Conservation (phyloP, 2,888 invertebrate species). For the Chrysopilus asiliformis region DNA sequence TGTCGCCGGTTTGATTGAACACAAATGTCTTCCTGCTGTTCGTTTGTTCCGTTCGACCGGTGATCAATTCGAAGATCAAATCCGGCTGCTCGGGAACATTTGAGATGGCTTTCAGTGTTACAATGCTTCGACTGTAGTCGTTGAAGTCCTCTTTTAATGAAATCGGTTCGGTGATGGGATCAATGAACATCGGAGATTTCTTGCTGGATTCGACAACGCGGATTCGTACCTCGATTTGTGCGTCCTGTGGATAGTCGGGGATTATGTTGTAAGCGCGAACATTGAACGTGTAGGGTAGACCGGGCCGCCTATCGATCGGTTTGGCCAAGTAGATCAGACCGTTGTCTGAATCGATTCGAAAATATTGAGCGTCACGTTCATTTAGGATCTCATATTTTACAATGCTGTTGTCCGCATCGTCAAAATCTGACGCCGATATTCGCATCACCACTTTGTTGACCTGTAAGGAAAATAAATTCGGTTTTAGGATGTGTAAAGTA, state of each 20-base stretch:
- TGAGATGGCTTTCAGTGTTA: slow-evolving; percentile 60
- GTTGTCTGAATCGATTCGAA: slow-evolving; percentile 65
- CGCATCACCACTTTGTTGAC: slow-evolving; percentile 58
- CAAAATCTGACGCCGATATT: slow-evolving; percentile 84
- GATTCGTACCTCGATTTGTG: slow-evolving; percentile 66
- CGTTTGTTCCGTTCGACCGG: slow-evolving; percentile 73
- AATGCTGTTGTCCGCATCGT: slow-evolving; percentile 81
- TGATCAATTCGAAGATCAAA: slow-evolving; percentile 64
- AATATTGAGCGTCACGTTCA: slow-evolving; percentile 48
- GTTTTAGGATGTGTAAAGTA: too few relatives aligned
- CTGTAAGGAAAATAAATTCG: slow-evolving; percentile 25
- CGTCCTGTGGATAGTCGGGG: slow-evolving; percentile 39
- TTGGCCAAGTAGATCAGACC: slow-evolving; percentile 62
- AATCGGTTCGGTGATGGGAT: slow-evolving; percentile 42
- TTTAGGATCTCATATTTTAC: slow-evolving; percentile 49
- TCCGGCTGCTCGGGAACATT: slow-evolving; percentile 62
- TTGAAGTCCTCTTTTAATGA: slow-evolving; percentile 59
- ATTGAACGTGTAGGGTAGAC: slow-evolving; percentile 31
- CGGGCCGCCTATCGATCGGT: slow-evolving; percentile 31
- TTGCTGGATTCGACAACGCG: slow-evolving; percentile 77
- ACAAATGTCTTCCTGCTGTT: slow-evolving; percentile 69
- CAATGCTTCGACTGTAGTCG: slow-evolving; percentile 56
- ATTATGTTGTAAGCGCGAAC: slow-evolving; percentile 33
- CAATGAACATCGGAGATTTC: slow-evolving; percentile 64
- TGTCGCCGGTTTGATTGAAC: slow-evolving; percentile 50